phyloP scores from a whole-genome alignment of 1,140 invertebrate species.

The Campoletis sonorensis region DNA sequence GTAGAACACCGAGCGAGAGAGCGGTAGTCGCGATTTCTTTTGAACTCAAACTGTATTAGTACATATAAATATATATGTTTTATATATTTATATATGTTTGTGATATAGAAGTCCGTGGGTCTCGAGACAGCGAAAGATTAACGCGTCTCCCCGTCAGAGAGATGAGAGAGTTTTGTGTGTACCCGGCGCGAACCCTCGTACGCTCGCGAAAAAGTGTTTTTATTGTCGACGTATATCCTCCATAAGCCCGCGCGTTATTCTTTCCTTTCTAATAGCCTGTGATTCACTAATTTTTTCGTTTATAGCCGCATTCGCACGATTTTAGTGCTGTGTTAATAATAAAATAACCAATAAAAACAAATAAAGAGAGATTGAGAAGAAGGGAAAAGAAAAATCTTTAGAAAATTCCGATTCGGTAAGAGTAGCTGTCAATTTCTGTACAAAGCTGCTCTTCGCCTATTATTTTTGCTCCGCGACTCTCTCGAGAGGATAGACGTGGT shows the following conservation, averaged over 20 bases:
- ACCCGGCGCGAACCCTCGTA: neutral
- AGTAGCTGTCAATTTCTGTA: neutral
- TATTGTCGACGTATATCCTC: neutral
- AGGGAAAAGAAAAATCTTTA: too few species aligned
- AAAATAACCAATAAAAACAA: too few species aligned
- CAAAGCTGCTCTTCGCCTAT: neutral
- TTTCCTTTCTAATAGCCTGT: neutral
- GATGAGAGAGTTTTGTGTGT: neutral
- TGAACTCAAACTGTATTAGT: slow-evolving; percentile 55
- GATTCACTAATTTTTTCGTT: too few species aligned
- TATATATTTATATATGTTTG: neutral
- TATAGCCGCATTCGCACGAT: neutral
- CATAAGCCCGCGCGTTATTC: neutral
- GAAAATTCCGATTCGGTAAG: too few species aligned
- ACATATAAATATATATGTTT: neutral
- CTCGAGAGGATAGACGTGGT: neutral
- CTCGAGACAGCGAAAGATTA: slow-evolving; percentile 60
- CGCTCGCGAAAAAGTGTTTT: neutral
- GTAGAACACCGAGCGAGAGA: slow-evolving; percentile 51
- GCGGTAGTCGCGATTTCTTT: slow-evolving; percentile 63
- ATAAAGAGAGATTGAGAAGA: too few species aligned
- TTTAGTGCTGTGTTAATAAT: too few species aligned
- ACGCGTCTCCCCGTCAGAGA: slow-evolving; percentile 46
- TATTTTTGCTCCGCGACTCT: neutral
- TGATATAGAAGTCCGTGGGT: neutral